phyloP scores from a whole-genome alignment of 2,888 invertebrate species.

The Disparrhopalites patrizii region DNA sequence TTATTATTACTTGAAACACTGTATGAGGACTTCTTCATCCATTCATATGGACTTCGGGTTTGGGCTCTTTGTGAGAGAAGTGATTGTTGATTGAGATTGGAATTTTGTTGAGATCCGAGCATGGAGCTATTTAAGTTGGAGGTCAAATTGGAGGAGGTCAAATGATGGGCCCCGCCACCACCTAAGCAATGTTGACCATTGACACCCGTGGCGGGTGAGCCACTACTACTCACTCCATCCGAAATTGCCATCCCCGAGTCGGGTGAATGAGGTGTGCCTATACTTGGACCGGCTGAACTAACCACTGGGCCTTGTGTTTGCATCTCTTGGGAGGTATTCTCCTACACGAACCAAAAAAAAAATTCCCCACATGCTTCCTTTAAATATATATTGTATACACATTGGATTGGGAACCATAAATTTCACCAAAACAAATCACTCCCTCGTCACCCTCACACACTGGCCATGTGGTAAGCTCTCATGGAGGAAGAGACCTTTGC shows the following conservation, averaged over 20 bases:
- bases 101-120: conserved; percentile 32
- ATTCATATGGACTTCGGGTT: conserved; percentile 77
- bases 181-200: conserved; percentile 53
- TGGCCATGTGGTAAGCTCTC: neutral
- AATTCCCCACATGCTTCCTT: conserved; percentile 13
- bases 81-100: conserved; percentile 35
- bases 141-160: conserved; percentile 15
- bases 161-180: conserved; percentile 31
- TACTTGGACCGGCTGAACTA: conserved; percentile 40
- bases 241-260: conserved; percentile 56
- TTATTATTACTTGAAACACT: conserved; percentile 53
- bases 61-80: conserved; percentile 56
- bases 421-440: conserved; percentile 31
- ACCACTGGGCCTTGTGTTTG: conserved; percentile 41
- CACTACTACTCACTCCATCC: conserved; percentile 54
- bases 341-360: conserved; percentile 35
- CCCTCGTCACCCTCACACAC: conserved; percentile 27
- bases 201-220: conserved; percentile 56
- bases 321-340: conserved; percentile 46
- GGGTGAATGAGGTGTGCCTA: conserved; percentile 48
- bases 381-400: too few relatives aligned
- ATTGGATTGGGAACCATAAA: conserved; percentile 18
- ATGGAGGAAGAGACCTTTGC: neutral
- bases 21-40: conserved; percentile 88
- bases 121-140: conserved; percentile 22